Evolutionary conservation across 37 sponge, comb jelly and placozoan species (phyloP).

Genomic region (Halichondria panicea): DNA sequence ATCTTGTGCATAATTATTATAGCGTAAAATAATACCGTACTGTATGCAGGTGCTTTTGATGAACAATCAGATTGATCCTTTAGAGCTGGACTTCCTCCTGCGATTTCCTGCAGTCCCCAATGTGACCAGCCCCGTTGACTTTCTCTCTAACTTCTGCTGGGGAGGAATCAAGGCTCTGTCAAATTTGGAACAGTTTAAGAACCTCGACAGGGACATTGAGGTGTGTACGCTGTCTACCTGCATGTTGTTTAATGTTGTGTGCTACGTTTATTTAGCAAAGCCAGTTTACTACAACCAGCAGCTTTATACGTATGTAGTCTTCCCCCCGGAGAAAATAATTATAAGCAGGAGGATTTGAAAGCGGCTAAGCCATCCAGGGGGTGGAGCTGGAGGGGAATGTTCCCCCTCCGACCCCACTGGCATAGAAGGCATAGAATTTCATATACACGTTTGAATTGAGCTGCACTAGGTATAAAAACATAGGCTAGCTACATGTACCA

Average conservation of each 20-base stretch:
- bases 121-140: conserved; percentile 95
- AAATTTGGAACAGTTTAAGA: conserved; percentile 96
- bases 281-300: neutral
- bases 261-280: neutral
- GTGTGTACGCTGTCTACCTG: neutral
- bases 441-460: too few relatives aligned
- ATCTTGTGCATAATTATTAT: neutral
- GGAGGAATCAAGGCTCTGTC: conserved; percentile 97
- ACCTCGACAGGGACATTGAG: conserved; percentile 96
- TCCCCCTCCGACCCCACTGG: too few relatives aligned
- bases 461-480: too few relatives aligned
- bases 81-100: conserved; percentile 95
- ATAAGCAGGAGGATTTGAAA: neutral
- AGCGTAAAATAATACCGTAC: neutral
- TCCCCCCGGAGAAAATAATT: neutral
- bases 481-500: too few relatives aligned
- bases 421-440: too few relatives aligned
- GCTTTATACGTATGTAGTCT: neutral
- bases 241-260: neutral
- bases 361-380: too few relatives aligned
- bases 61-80: conserved; percentile 88
- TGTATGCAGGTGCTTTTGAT: conserved; percentile 72
- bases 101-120: conserved; percentile 90
- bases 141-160: conserved; percentile 90
- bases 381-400: too few relatives aligned